Percentiles rank a stretch among this genome's conserved stretches.
phyloP scores from a whole-genome alignment of 2,797 vertebrate species.

The Argyrosomus regius region DNA sequence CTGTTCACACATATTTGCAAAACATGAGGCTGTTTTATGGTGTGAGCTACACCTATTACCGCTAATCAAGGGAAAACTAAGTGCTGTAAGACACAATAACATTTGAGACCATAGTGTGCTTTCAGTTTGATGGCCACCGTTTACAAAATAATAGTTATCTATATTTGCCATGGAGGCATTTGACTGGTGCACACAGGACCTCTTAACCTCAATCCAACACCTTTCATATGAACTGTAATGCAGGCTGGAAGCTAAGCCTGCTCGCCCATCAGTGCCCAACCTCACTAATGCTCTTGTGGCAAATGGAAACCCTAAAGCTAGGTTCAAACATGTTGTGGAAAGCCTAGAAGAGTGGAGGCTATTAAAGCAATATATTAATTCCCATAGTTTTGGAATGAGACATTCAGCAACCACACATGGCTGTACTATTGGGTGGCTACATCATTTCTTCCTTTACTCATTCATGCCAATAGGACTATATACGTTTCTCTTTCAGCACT shows the following conservation, averaged over 20 bases:
- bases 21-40: neutral
- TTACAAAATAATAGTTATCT: neutral
- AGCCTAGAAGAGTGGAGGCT: neutral
- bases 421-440: neutral
- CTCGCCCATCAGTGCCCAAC: neutral
- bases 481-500: neutral
- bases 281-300: neutral
- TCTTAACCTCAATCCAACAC: neutral
- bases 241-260: neutral
- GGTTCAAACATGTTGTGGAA: neutral
- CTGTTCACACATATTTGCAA: neutral
- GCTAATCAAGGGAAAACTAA: neutral
- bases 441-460: neutral
- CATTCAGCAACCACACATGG: neutral
- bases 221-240: neutral
- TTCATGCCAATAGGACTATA: neutral
- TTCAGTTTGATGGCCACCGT: neutral
- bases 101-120: neutral
- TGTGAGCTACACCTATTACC: neutral
- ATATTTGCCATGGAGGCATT: slow-evolving; percentile 2
- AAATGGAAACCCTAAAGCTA: neutral
- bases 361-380: neutral
- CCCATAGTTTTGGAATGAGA: neutral
- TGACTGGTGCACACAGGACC: neutral
- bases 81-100: neutral